Base-by-base conservation (phyloP, 2,888 invertebrate genomes). In the Trichopoda pennipes region DNA sequence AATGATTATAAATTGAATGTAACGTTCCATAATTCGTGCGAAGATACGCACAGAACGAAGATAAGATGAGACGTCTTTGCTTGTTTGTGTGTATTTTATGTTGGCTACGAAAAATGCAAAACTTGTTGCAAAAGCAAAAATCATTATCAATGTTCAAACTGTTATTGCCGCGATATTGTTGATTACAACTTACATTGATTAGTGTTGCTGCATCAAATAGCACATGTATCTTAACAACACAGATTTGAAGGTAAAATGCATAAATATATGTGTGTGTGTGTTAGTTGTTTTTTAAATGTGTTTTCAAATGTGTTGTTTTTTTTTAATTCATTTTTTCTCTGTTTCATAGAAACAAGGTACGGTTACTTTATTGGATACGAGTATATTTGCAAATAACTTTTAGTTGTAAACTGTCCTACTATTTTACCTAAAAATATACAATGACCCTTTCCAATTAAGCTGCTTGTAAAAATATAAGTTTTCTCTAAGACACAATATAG, bases 151-250 rank as follows among this genome's bases (percentile, higher is more conserved):
- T 79, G 63, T 44, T 72, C n/a, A 68, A 72, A 63, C 58, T 76
- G 56, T 76, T 75, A 66, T 72, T 61, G 23, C 51, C 58, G 47
- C 42, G 53, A 55, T 55, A 72, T 76, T 51, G 79, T 79, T 85
- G 85, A 85, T 85, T 85, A 84, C 77, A 80, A 81, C 53, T 85
- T 89, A 88, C 88, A 86, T 83, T 89, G 88, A 89, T 89, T 87
- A 85, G 84, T 83, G 82, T 85, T 85, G 84, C 84, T 86, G 86
- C 86, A 85, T 85, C 86, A 86, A 64, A 84, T 83, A 79, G 63
- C 70, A 84, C 77, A 83, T 80, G 84, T 86, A 85, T 84, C 86
- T 87, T 86, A 77, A 85, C 85, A 84, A 86, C 42, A 8, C 19
- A 49, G 1, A 17, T 49, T 17, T 17, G 2, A 10, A 1, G 47